Conservation (phyloP, 2,888 invertebrate species). For the Phania funesta region DNA sequence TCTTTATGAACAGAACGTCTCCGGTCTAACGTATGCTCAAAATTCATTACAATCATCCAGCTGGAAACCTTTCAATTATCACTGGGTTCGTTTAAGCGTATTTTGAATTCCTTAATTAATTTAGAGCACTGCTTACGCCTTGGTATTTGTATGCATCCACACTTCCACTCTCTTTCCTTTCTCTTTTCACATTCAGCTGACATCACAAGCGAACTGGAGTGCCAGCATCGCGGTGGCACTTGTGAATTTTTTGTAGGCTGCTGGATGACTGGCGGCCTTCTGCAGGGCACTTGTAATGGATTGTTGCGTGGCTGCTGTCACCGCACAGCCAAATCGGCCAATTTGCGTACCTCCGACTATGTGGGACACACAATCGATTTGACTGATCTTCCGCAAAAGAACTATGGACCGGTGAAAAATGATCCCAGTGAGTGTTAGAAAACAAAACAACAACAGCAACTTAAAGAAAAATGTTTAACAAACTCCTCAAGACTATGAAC, state of each 20-base stretch:
- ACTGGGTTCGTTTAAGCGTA: background rate
- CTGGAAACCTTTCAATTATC: background rate
- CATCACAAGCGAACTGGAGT: conserved; percentile 79
- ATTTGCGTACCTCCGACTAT: conserved; percentile 85
- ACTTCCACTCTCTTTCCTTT: conserved; percentile 46
- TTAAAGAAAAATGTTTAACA: conserved; percentile 7
- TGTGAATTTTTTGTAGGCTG: conserved; percentile 96
- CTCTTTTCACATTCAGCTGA: conserved; percentile 75
- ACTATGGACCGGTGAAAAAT: conserved; percentile 88
- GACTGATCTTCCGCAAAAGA: conserved; percentile 82
- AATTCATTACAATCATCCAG: background rate
- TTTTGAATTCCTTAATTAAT: background rate
- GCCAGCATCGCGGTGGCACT: conserved; percentile 84
- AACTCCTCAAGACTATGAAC: conserved; percentile 24
- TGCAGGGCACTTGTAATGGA: conserved; percentile 91
- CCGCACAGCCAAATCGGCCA: conserved; percentile 85
- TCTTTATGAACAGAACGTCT: too few relatives aligned
- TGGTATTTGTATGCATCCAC: conserved; percentile 59
- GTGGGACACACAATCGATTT: conserved; percentile 84
- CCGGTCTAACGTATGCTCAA: background rate
- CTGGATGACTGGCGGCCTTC: conserved; percentile 93
- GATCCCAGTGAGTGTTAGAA: conserved; percentile 87
- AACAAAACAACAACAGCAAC: conserved; percentile 28
- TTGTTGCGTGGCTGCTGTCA: conserved; percentile 93
- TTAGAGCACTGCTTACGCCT: conserved; percentile 36